phyloP scores from a whole-genome alignment of 1,140 invertebrate genomes.

The Tetramorium simillimum region DNA sequence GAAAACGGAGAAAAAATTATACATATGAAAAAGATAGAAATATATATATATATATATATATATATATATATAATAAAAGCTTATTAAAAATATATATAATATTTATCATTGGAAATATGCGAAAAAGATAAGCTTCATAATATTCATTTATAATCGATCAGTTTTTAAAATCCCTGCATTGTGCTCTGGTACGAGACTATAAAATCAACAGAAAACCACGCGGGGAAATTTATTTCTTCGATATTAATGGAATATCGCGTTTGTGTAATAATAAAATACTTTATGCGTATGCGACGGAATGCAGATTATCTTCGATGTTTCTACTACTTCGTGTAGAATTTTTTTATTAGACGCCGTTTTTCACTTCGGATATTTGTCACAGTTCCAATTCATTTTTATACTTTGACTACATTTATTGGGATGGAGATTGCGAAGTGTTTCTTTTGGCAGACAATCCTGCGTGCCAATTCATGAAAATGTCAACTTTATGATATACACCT shows the following conservation, averaged over 20 bases:
- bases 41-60: too few species aligned
- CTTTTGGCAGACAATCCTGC: neutral
- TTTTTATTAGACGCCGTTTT: neutral
- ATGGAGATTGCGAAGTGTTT: neutral
- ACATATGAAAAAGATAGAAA: neutral
- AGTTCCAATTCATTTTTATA: neutral
- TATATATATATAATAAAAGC: too few species aligned
- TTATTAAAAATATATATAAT: too few species aligned
- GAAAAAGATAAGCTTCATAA: neutral
- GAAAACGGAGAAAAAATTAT: neutral
- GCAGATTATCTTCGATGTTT: neutral
- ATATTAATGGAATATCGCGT: slow-evolving; percentile 2
- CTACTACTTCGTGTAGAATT: neutral
- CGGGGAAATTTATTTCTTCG: neutral
- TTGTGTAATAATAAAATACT: neutral
- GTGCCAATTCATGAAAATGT: slow-evolving; percentile 16
- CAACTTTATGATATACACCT: slow-evolving; percentile 23
- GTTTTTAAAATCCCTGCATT: neutral
- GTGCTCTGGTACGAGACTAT: neutral
- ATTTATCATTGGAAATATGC: neutral
- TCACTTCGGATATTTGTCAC: neutral
- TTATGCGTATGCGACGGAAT: neutral
- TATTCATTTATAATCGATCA: neutral
- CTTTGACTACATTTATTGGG: neutral
- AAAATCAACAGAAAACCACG: neutral